Percentiles rank a stretch among this genome's conserved stretches.
Evolutionary conservation across 2,113 vertebrate genomes (phyloP).

Genomic region (Actenoides lindsayi): DNA sequence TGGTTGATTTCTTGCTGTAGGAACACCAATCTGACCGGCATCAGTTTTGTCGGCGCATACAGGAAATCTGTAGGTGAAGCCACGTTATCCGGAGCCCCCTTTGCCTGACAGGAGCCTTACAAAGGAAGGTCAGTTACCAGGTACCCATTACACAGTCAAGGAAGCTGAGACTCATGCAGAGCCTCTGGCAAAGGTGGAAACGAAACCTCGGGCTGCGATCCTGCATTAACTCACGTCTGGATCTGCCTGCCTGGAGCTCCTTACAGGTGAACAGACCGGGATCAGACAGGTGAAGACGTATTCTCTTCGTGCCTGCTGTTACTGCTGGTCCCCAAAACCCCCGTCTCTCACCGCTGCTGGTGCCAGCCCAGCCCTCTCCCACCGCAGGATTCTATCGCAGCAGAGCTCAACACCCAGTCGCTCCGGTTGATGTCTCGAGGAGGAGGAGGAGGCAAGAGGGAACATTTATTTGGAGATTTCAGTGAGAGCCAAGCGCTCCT

Average conservation of each 20-base stretch:
- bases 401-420: not conserved
- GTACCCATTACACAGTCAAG: not conserved
- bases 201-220: constrained; percentile 18
- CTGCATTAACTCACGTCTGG: not conserved
- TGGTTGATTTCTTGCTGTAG: not conserved
- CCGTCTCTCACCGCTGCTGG: not conserved
- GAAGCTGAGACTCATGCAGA: not conserved
- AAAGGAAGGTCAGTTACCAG: not conserved
- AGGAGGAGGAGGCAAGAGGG: not conserved
- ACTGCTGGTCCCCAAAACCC: not conserved
- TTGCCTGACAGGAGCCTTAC: not conserved
- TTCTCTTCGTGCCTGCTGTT: not conserved
- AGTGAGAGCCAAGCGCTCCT: not conserved
- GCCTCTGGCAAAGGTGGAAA: constrained; percentile 16
- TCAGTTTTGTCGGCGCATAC: not conserved
- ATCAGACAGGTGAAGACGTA: not conserved
- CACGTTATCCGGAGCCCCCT: not conserved
- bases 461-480: not conserved
- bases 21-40: not conserved
- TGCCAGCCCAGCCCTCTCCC: not conserved
- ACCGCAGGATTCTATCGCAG: not conserved
- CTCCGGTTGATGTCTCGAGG: not conserved
- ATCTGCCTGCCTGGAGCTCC: constrained; percentile 5
- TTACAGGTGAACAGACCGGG: not conserved
- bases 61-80: not conserved